Base-by-base conservation (phyloP, 2,888 invertebrate genomes). In the Pachydiplax longipennis region DNA sequence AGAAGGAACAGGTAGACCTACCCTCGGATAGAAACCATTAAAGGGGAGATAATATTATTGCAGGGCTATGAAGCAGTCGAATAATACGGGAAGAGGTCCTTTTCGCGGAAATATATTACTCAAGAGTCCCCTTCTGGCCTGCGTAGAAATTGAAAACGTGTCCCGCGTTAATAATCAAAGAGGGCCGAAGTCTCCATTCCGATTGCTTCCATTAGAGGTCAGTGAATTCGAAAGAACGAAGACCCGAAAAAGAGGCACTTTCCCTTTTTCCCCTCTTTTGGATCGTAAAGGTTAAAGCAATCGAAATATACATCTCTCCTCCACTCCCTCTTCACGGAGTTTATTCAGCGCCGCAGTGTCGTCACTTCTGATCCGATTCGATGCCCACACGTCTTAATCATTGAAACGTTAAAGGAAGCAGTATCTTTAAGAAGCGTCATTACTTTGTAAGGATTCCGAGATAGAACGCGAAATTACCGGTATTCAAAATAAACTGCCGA, bases 61-160 rank as follows among this genome's bases (percentile, higher is more conserved):
- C 40, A 40, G n/a, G 10, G 25, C 35, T 13, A 22, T 22, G 40
- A 22, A 81, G 81, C 35, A 40, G 13, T 15, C 37, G n/a, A 81
- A 44, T 13, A 44, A 81, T 37, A n/a, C 44, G 31, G 80, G 35
- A 80, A 80, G 37, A 81, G 40, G 81, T 40, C 10, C 80, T 15
- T 18, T 80, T 31, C n/a, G 40, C n/a, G 40, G 40, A 18, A 22
- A 44, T 40, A 81, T 35, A 81, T 37, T n/a, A 37, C 37, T n/a
- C 40, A 44, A 22, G 81, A 18, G 25, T 25, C 73, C 73, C 44
- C 82, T 25, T 44, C 48, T 10, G 2, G 18, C n/a, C 35, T 15
- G 15, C 81, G 12, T 15, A 81, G 82, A 48, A 82, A 82, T 48
- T 82, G 82, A 82, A 82, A 48, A 82, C 82, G 82, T 82, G 82